phyloP scores from a whole-genome alignment of 2,797 vertebrate genomes.

The Moxostoma hubbsi region DNA sequence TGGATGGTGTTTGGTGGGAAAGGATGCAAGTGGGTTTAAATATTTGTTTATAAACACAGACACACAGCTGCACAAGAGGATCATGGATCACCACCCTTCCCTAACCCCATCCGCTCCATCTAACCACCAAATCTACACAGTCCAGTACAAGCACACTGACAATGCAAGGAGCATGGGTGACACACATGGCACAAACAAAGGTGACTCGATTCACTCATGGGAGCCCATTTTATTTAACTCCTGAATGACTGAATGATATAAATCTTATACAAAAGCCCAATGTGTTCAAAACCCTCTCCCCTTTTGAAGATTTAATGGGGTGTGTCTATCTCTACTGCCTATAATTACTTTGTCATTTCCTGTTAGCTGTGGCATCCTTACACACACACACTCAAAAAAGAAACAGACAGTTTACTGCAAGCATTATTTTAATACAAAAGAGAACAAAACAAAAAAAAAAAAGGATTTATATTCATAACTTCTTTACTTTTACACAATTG shows the following conservation, averaged over 20 bases:
- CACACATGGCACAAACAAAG: conserved; percentile 48
- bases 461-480: conserved; percentile 80
- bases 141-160: conserved; percentile 54
- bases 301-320: conserved; percentile 58
- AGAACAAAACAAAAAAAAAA: conserved; percentile 69
- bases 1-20: conserved; percentile 47
- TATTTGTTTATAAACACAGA: conserved; percentile 64
- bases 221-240: conserved; percentile 25
- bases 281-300: conserved; percentile 19
- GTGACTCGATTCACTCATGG: conserved; percentile 48
- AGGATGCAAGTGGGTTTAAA: conserved; percentile 63
- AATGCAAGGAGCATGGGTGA: conserved; percentile 17
- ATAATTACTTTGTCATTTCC: conserved; percentile 68
- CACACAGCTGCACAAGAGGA: conserved; percentile 74
- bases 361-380: conserved; percentile 54
- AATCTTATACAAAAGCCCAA: conserved; percentile 32
- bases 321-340: conserved; percentile 67
- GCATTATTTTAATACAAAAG: conserved; percentile 88
- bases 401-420: conserved; percentile 74
- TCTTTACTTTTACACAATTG: conserved; percentile 76
- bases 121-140: conserved; percentile 71
- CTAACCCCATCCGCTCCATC: conserved; percentile 72
- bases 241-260: not conserved
- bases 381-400: conserved; percentile 25
- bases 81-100: conserved; percentile 60